phyloP scores from a whole-genome alignment of 1,140 invertebrate species.

The Meteorus sp. region DNA sequence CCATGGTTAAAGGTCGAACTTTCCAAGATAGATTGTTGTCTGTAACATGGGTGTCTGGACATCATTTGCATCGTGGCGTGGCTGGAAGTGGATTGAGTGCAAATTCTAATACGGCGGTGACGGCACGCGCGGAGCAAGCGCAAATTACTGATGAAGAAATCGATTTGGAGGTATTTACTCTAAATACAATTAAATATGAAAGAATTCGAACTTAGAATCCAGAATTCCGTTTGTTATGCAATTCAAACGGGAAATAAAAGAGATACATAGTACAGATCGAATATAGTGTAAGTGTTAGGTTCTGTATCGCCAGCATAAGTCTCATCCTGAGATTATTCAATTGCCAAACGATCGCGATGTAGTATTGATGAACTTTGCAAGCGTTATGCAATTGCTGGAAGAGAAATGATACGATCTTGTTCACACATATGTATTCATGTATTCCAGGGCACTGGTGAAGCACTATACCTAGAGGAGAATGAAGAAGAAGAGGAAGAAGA shows the following conservation, averaged over 20 bases:
- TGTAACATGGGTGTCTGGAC: slow-evolving; percentile 56
- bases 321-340: no score
- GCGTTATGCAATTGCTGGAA: no score
- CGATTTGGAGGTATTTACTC: slow-evolving; percentile 50
- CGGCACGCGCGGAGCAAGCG: slow-evolving; percentile 47
- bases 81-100: slow-evolving; percentile 37
- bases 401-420: no score
- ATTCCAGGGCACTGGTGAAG: slow-evolving; percentile 44
- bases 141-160: slow-evolving; percentile 51
- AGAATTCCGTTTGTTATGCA: no score
- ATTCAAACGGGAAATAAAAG: no score
- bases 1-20: slow-evolving; percentile 66
- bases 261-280: no score
- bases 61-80: slow-evolving; percentile 54
- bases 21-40: slow-evolving; percentile 65
- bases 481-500: slow-evolving; percentile 68
- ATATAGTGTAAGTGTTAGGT: no score
- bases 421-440: no score
- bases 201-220: no score
- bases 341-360: no score
- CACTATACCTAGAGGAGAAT: slow-evolving; percentile 54
- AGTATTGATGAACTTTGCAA: no score
- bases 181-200: slow-evolving; percentile 9
- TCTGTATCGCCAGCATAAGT: no score
- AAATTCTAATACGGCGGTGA: slow-evolving; percentile 39